Evolutionary conservation across 2,113 vertebrate genomes (phyloP), one percentile per base, ranked within the genome.

Genomic region (Brachyhypopomus gauderio): DNA sequence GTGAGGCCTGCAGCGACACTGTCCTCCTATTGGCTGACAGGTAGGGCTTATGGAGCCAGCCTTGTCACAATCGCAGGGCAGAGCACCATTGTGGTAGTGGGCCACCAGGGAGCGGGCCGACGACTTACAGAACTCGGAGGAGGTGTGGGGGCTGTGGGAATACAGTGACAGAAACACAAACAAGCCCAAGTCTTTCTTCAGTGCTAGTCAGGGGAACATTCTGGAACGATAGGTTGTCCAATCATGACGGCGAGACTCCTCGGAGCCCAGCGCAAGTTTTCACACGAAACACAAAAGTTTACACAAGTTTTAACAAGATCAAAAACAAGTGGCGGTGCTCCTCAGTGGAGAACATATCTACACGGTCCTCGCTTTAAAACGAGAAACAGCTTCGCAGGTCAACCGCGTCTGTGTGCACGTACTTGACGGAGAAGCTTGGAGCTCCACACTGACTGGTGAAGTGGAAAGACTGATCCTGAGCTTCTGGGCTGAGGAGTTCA

Each of bases 371-470:
- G 41, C 5, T 52, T 52, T 52, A 52, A 52, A 11, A n/a, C n/a
- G n/a, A 14, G 45, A 52, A 52, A 52, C 45, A 14, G 12, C 45
- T 3, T 12, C 2, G 12, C 8, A 52, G 45, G 12, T 52, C 9
- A 52, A 52, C 62, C 12, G 22, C 30, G 62, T 17, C 72, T 30
- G 52, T 22, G 19, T 14, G 17, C 77, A 94, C 96, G 88, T 92
- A 99, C 97, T 97, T 91, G 75, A 95, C 94, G 86, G 94, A 90
- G 91, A 98, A 98, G 72, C 93, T 93, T 84, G 95, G 93, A 89
- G 91, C 89, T 90, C 96, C 93, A 88, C 97, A 99, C 0, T 88
- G 92, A 87, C 83, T 93, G 84, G 95, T 91, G 87, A 99, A 99
- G 90, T 95, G 95, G 36, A 86, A 81, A 75, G 96, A 96, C 85